Conservation (phyloP, 2,113 vertebrate species). For the Motacilla tschutschensis region DNA sequence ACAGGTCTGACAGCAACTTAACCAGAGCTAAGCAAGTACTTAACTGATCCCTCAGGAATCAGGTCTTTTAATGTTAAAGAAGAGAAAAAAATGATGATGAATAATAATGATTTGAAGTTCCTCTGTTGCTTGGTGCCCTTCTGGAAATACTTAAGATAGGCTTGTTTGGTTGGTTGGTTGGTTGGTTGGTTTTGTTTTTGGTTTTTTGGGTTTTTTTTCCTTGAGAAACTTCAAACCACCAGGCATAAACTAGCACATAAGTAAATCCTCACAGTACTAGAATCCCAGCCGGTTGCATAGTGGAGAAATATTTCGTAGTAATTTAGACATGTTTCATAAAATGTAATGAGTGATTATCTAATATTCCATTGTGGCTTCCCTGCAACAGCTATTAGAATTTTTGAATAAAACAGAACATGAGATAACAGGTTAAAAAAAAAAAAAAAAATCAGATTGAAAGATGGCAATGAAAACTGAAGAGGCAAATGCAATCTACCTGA, state of each 20-base stretch:
- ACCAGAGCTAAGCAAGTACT: not conserved
- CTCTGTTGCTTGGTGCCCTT: not conserved
- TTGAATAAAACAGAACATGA: not conserved
- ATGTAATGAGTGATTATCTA: conserved; percentile 7
- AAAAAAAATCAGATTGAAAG: not conserved
- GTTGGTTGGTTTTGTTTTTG: not conserved
- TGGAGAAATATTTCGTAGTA: not conserved
- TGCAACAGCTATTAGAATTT: conserved; percentile 2
- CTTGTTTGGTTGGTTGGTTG: not conserved
- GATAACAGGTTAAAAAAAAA: not conserved
- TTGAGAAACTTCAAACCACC: not conserved
- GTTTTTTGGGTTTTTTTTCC: not conserved
- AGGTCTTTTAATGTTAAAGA: not conserved
- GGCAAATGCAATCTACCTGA: not conserved
- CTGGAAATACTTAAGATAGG: not conserved
- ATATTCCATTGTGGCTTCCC: not conserved
- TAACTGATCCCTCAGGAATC: not conserved
- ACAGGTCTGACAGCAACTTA: not conserved
- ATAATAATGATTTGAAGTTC: not conserved
- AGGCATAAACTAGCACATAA: not conserved
- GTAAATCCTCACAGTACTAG: not conserved
- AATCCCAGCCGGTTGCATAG: not conserved
- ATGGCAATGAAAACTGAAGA: not conserved
- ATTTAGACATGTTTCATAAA: conserved; percentile 10
- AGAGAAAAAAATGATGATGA: not conserved